Base-by-base conservation (phyloP, 2,888 invertebrate species). In the Phyllotreta cruciferae region DNA sequence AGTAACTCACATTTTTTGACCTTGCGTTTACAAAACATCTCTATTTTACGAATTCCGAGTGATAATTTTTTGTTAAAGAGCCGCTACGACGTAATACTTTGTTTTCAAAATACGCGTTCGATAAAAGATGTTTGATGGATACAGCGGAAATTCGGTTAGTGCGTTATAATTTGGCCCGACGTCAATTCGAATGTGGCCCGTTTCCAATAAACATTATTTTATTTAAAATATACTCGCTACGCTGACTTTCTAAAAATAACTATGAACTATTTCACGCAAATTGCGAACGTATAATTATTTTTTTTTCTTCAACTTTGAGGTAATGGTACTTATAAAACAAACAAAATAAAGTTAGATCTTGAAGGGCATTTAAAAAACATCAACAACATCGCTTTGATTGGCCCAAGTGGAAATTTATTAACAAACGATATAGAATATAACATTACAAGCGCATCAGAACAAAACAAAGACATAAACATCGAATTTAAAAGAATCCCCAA, bases 391-490 rank as follows among this genome's bases (percentile, higher is more conserved):
- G 71, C 65, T 60, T 68, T 73, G 41, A 57, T 74, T 42, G 70
- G 68, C 58, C 64, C 60, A 45, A 64, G 69, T 58, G 75, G 73
- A 47, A 58, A 67, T 41, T 62, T 68, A 35, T 52, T 72, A 50
- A 55, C 64, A 34, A 57, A 70, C 54, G 67, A 69, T 9, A 52
- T 71, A 44, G 69, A 67, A 50, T 70, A 71, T 62, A 68, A 60
- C 13, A 54, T 60, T 8, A 58, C 11, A 13, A 44, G 39, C 9
- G 50, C 52, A 6, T 37, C 53, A 14, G 38, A 41, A 34, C 41
- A 67, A 36, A 67, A 65, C 49, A 71, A 71, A 53, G 69, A 73
- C 56, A 44, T 73, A 8, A 70, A 73, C 60, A 64, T 77, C 49
- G 73, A 74, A 54, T 57, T 76, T 47, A 57, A 67, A 34, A 62